Conservation (phyloP, 2,888 invertebrate genomes). For the Cylindroiulus punctatus region DNA sequence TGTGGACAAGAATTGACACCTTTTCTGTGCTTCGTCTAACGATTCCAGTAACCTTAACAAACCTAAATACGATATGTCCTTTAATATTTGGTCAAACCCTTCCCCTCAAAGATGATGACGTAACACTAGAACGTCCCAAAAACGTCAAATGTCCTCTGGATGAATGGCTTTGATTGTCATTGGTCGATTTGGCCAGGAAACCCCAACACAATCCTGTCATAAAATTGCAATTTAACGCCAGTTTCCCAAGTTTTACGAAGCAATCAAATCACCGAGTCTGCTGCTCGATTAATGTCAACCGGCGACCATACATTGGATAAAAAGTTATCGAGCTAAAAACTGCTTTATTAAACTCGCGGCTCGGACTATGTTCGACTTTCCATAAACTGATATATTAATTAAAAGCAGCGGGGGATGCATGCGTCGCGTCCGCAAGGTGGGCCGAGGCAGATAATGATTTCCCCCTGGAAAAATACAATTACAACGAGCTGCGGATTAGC, state of each 20-base stretch:
- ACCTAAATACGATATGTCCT: too few species aligned
- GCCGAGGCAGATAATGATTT: not conserved
- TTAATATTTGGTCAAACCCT: too few species aligned
- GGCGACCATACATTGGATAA: not conserved
- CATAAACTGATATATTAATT: slow-evolving; percentile 26
- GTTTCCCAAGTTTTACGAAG: not conserved
- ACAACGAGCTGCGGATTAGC: not conserved
- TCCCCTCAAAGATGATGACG: too few species aligned
- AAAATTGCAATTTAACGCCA: not conserved
- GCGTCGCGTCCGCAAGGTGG: not conserved
- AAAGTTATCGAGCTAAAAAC: not conserved
- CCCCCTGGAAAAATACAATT: not conserved
- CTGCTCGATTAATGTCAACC: not conserved
- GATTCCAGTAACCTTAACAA: too few species aligned
- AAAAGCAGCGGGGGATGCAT: not conserved
- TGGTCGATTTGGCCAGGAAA: not conserved
- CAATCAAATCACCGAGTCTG: not conserved
- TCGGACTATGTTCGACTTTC: not conserved
- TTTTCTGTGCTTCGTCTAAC: too few species aligned
- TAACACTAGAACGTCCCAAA: too few species aligned
- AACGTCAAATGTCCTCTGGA: too few species aligned
- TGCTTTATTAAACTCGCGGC: not conserved
- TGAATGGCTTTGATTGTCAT: too few species aligned
- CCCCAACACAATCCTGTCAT: not conserved
- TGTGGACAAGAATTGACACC: too few species aligned